Evolutionary conservation across 2,797 vertebrate species (phyloP).

Genomic region (Chaenodraco wilsoni): DNA sequence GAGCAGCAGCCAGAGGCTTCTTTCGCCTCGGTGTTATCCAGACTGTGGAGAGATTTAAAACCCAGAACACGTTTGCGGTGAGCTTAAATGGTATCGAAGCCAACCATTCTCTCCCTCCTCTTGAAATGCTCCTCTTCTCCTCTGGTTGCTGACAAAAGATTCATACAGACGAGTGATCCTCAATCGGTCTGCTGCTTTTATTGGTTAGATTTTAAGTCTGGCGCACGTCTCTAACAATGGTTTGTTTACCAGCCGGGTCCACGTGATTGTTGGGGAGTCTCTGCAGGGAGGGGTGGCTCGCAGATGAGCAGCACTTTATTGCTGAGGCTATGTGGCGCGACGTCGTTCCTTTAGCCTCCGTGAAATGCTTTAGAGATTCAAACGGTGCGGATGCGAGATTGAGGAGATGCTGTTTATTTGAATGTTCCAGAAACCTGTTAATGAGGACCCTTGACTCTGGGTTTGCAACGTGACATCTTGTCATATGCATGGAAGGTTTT

Average conservation of each 20-base stretch:
- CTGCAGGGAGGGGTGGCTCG: slow-evolving; percentile 42
- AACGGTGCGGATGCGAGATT: slow-evolving; percentile 38
- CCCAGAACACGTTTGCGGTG: slow-evolving; percentile 73
- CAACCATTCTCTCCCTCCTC: slow-evolving; percentile 55
- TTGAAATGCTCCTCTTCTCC: slow-evolving; percentile 66
- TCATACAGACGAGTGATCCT: slow-evolving; percentile 49
- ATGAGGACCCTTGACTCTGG: slow-evolving; percentile 58
- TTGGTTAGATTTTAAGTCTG: slow-evolving; percentile 30
- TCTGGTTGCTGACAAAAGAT: slow-evolving; percentile 41
- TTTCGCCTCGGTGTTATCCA: slow-evolving; percentile 48
- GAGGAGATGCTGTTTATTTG: slow-evolving; percentile 43
- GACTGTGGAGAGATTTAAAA: slow-evolving; percentile 67
- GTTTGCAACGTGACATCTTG: slow-evolving; percentile 60
- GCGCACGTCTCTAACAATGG: slow-evolving; percentile 20
- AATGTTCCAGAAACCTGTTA: slow-evolving; percentile 59
- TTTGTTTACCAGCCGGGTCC: slow-evolving; percentile 40
- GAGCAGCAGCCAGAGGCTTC: slow-evolving; percentile 32
- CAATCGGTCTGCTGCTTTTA: slow-evolving; percentile 28
- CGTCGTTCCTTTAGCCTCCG: slow-evolving; percentile 44
- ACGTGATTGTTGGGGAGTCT: slow-evolving; percentile 42
- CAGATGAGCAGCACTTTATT: slow-evolving; percentile 77
- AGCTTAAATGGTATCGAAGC: slow-evolving; percentile 71
- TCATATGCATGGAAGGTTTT: slow-evolving; percentile 64
- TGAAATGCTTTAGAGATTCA: slow-evolving; percentile 58
- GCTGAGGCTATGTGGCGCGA: slow-evolving; percentile 31